A percentile compares a stretch with the other conserved stretches of the same genome.
Conservation (phyloP, 2,888 invertebrate genomes). For the Heteromyza rotundicornis region DNA sequence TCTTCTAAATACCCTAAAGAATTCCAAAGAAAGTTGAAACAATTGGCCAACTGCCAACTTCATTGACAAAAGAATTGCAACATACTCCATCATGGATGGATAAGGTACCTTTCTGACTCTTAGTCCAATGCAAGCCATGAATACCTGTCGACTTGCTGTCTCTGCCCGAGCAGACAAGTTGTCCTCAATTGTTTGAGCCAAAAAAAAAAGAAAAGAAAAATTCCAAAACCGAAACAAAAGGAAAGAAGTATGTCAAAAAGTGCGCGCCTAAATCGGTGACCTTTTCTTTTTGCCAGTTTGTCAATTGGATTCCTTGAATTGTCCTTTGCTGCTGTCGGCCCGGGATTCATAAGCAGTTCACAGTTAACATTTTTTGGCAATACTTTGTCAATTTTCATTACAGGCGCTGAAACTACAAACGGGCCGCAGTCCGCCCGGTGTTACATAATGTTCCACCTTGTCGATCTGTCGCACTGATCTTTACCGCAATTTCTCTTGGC, state of each 20-base stretch:
- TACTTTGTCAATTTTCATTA: constrained; percentile 25
- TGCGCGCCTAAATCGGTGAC: neutral
- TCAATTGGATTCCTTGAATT: constrained; percentile 9
- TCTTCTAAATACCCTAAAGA: neutral
- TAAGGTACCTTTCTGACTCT: neutral
- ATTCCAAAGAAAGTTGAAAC: neutral
- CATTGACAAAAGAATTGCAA: constrained; percentile 33
- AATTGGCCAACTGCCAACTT: constrained; percentile 9
- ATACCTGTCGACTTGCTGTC: constrained; percentile 49
- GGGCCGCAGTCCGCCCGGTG: neutral
- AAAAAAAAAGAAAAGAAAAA: too few relatives aligned
- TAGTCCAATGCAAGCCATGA: neutral
- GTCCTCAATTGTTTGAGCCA: constrained; percentile 33
- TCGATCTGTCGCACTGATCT: too few relatives aligned
- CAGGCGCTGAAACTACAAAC: constrained; percentile 14
- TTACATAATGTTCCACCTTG: neutral
- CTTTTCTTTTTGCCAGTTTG: neutral
- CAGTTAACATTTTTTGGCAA: constrained; percentile 26
- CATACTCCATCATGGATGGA: neutral
- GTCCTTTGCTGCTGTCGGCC: constrained; percentile 5
- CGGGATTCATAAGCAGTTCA: too few relatives aligned
- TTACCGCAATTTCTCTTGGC: constrained; percentile 3
- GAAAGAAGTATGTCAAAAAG: neutral
- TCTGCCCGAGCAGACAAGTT: constrained; percentile 35
- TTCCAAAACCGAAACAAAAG: too few relatives aligned